Evolutionary conservation across 2,797 vertebrate species (phyloP), one percentile per base, ranked within the genome.

Genomic region (Psittacula echo): DNA sequence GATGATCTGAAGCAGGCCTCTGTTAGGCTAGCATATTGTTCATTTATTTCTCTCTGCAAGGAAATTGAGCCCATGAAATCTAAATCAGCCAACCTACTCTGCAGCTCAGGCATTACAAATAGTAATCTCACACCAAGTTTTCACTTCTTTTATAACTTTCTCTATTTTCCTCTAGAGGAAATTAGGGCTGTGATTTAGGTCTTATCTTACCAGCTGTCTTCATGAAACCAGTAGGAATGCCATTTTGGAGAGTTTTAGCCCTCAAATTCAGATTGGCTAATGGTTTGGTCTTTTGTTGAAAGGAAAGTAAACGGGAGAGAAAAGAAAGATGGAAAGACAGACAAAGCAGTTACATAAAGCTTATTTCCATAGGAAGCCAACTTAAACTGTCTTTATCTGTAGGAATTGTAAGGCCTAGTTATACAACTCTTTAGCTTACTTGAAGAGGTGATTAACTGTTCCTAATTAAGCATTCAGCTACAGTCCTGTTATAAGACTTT

Each of bases 331-430:
- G 72, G 90, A 92, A 73, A 94, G 68, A 54, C 92, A 93, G 92
- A 89, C 84, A 95, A 93, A 95, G 93, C 5, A 39, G 72, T 96
- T 95, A 94, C 45, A 68, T 95, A 96, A 95, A 79, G 24, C 61
- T 92, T 87, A 95, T 95, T 96, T 95, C 93, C 81, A 87, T 92
- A 94, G 92, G 86, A 96, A 93, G 78, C 29, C 68, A 93, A 89
- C 71, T 87, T 85, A 92, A 95, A 96, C 86, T 93, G 44, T 72
- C 87, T 92, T 94, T 92, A 94, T 96, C 95, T 94, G 53, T 80
- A 89, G 39, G 78, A 89, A 94, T 85, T 75, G 32, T 82, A 85
- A 94, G 50, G 60, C 54, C 73, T 87, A 87, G 90, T 95, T 97
- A 93, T 87, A 50, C 93, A 97, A 95, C 62, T 93, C 58, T 87